Evolutionary conservation across 1,140 invertebrate genomes (phyloP), one percentile per base, ranked within the genome.

Genomic region (Thaumatotibia leucotreta): DNA sequence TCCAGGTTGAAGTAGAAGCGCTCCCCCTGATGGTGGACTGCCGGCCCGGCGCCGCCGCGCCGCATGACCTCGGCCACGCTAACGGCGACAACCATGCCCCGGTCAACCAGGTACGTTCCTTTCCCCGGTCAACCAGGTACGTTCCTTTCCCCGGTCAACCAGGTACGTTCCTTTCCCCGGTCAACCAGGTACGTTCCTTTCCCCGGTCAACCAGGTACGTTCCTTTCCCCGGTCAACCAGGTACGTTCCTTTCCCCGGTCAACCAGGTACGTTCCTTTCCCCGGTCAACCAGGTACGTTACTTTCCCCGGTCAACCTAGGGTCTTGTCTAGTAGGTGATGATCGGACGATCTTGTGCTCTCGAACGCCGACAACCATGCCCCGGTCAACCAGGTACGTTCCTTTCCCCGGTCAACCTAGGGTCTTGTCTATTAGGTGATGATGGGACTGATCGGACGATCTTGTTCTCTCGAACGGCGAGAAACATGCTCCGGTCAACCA

Each of bases 21-120:
- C 72, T 87, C 63, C 87, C 87, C 76, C 82, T 88, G 61, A 89
- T 89, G 87, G 85, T 88, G 75, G 87, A 88, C 81, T 83, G 82
- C 68, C 77, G 87, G 69, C 78, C 80, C 63, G 71, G 66, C 29
- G 77, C 82, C 81, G 85, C 82, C 65, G 75, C 78, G 76, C 69
- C 79, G 77, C 35, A 63, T 22, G 67, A 58, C 35, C 52, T 52
- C 50, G 77, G 84, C 74, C 80, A 84, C 63, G 82, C 74, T 72
- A 6, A 35, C 54, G 52, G 52, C 23, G 83, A 84, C 0, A 77
- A 72, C 52, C 75, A 82, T 24, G 80, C 23, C 52, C 27, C 52
- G 17, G 39, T 81, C 58, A 75, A 68, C 23, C 83, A 86, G 80
- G 85, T 88, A 50, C 64, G 54, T 31, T 1, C n/a, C 35, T 33